phyloP scores from a whole-genome alignment of 1,140 invertebrate genomes.

The Mactra quadrangularis region DNA sequence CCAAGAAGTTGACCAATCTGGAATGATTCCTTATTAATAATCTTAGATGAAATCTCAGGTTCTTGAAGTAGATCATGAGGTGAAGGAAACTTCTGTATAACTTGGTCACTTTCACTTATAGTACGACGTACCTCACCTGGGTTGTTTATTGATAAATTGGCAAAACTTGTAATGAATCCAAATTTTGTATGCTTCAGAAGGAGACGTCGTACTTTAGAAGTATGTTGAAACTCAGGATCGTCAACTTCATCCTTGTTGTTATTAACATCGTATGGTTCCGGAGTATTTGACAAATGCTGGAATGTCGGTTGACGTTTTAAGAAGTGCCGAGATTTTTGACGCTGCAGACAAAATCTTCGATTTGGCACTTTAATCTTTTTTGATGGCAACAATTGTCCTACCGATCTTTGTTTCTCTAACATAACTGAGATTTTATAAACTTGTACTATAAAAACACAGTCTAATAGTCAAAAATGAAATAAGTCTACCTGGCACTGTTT shows the following conservation, averaged over 20 bases:
- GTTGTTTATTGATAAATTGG: constrained; percentile 12
- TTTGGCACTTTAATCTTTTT: too few relatives aligned
- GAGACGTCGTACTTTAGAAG: constrained; percentile 22
- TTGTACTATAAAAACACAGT: too few relatives aligned
- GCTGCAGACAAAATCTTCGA: constrained; percentile 15
- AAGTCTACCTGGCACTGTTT: too few relatives aligned
- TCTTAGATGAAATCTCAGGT: constrained; percentile 7
- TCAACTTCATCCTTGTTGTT: constrained; percentile 14
- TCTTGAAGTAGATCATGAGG: constrained; percentile 14
- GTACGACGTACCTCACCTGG: neutral
- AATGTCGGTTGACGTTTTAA: constrained; percentile 14
- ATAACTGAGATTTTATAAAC: too few relatives aligned
- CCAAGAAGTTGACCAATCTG: constrained; percentile 71
- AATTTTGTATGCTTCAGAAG: constrained; percentile 46
- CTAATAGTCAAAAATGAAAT: too few relatives aligned
- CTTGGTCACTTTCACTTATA: constrained; percentile 27
- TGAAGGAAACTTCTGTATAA: constrained; percentile 25
- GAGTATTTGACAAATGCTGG: neutral
- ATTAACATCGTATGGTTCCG: neutral
- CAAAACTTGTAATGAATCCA: constrained; percentile 51
- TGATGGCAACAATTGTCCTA: neutral
- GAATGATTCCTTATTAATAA: constrained; percentile 68
- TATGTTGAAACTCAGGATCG: neutral
- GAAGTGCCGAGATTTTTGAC: constrained; percentile 34
- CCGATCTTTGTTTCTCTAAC: constrained; percentile 47